Base-by-base conservation (phyloP, 2,888 invertebrate species). In the Cyrtodaria siliqua region DNA sequence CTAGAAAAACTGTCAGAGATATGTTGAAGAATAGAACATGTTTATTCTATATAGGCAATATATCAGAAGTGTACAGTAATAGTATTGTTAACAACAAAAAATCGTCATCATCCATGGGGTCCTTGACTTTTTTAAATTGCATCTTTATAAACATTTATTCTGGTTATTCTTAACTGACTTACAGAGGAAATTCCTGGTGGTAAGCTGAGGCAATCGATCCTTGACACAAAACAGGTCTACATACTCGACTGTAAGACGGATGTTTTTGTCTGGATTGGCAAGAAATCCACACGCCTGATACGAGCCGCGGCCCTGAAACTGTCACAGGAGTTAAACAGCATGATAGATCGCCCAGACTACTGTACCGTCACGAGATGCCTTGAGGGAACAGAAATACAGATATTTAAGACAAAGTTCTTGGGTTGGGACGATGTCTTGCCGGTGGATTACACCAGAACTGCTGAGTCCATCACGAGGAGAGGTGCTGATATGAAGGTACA, bases 401-500 rank as follows among this genome's bases (percentile, higher is more conserved):
- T 99, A 83, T 99, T 99, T 94, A 99, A 99, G 93, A 96, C 97
- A 0, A 99, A 99, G 93, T 99, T 99, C 94, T 94, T 95, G 55
- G 98, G 98, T 9, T 99, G 99, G 99, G 99, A 99, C 92, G 99
- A 99, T 93, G 98, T 99, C 20, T 97, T 99, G 87, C 98, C 92
- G 0, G 99, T 99, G 8, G 99, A 99, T 94, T 99, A 98, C 93
- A 99, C 99, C 0, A 95, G 99, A 82, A 99, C 99, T 0, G 99
- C 99, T 0, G 98, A 98, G 92, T 99, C 99, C 0, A 99, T 99
- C 0, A 96, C 96, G 44, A 96, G 97, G 89, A 97, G 99, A 18
- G 99, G 99, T 16, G 98, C 98, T 0, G 98, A 99, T 94, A 94
- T 99, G 77, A 97, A 94, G 90, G 94, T 91, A 60, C n/a, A n/a